Evolutionary conservation across 2,888 invertebrate species (phyloP), one percentile per base, ranked within the genome.

Genomic region (Poecilus cupreus): DNA sequence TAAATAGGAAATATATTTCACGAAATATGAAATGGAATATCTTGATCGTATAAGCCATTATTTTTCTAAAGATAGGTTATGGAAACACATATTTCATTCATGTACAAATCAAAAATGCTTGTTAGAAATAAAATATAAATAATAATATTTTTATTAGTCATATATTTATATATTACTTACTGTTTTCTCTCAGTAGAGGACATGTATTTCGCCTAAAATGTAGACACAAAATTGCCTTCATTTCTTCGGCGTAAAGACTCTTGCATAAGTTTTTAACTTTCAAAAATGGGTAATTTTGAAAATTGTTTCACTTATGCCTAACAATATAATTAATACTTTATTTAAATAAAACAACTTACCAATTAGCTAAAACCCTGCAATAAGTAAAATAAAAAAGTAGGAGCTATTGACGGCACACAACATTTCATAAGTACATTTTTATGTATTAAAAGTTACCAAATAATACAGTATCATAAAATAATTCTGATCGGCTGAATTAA

Each of bases 391-490:
- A 32, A 32, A 5, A 32, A 32, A 1, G 32, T 2, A 32, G 26
- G 26, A 32, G 4, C 8, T 6, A 32, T 32, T 32, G 32, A 32
- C 8, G 32, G 32, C 8, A 6, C 32, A 1, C 0, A 32, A 3
- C 5, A n/a, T 5, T 43, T 43, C 13, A 37, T 75, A 51, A 51
- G 49, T 75, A 75, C 75, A 75, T 75, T 26, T 68, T 32, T 68
- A 60, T 75, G 18, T 75, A 75, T 75, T 75, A 75, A 75, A 75
- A 51, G 18, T 75, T 51, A 51, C 51, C 54, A 75, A 68, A 75
- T 51, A 51, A 68, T 75, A 75, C 75, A 75, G 11, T 39, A 51
- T 75, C 26, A 8, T 75, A 51, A 75, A 75, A 75, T 75, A 75
- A 75, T 75, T 75, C 46, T 20, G 68, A 13, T 54, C n/a, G 22